A percentile compares a stretch with the other conserved stretches of the same genome.
Conservation (phyloP, 2,888 invertebrate species). For the Plemyria rubiginata region DNA sequence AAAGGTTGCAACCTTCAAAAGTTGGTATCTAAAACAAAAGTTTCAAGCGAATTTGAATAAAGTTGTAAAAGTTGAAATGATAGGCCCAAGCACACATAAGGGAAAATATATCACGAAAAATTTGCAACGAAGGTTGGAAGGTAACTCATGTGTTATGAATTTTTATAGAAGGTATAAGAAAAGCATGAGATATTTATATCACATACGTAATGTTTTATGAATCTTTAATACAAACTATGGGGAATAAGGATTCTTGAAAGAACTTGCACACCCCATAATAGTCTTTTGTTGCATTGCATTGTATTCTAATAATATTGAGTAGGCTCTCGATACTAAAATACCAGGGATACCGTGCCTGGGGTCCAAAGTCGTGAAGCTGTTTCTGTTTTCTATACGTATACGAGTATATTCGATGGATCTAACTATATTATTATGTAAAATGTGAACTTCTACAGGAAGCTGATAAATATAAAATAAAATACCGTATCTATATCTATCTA, state of each 20-base stretch:
- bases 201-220: neutral
- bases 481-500: too few species aligned
- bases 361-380: too few species aligned
- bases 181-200: neutral
- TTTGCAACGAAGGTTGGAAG: slow-evolving; percentile 21
- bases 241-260: neutral
- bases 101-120: slow-evolving; percentile 22
- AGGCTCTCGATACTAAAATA: too few species aligned
- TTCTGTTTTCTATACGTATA: too few species aligned
- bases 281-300: too few species aligned
- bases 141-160: slow-evolving; percentile 22
- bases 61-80: slow-evolving; percentile 21
- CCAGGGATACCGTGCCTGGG: too few species aligned
- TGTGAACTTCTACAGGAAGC: neutral
- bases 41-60: slow-evolving; percentile 21
- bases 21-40: neutral
- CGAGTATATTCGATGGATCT: too few species aligned
- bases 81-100: slow-evolving; percentile 19
- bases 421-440: too few species aligned
- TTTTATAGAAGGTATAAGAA: slow-evolving; percentile 9
- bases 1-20: too few species aligned
- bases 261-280: too few species aligned
- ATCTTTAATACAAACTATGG: neutral
- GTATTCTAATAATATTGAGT: too few species aligned
- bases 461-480: too few species aligned